Conservation (phyloP, 2,797 vertebrate genomes). For the Euthynnus affinis region DNA sequence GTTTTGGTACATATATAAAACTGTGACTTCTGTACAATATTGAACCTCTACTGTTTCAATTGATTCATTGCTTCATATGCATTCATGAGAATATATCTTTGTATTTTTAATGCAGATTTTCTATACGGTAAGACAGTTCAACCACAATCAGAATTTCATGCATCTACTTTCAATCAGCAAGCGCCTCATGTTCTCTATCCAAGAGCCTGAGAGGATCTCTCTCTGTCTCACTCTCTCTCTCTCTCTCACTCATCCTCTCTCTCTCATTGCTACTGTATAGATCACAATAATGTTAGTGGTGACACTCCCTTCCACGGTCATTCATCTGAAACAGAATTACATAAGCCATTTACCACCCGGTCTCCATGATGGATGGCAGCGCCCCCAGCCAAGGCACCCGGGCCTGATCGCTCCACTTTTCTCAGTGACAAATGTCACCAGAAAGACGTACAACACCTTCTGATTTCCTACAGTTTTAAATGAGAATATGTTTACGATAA, state of each 20-base stretch:
- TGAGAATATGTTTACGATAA: slow-evolving; percentile 70
- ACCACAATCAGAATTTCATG: slow-evolving; percentile 17
- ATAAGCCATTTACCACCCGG: slow-evolving; percentile 86
- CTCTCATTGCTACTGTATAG: slow-evolving; percentile 73
- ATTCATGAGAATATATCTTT: too few relatives aligned
- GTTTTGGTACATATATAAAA: too few relatives aligned
- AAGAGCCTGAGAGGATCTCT: slow-evolving; percentile 27
- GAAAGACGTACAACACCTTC: slow-evolving; percentile 69
- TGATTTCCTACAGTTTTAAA: slow-evolving; percentile 73
- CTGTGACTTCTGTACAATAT: too few relatives aligned
- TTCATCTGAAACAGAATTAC: slow-evolving; percentile 86
- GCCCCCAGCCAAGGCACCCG: slow-evolving; percentile 75
- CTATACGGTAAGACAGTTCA: background rate
- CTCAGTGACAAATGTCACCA: slow-evolving; percentile 78
- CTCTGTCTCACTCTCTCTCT: slow-evolving; percentile 1
- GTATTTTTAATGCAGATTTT: background rate
- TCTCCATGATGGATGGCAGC: slow-evolving; percentile 81
- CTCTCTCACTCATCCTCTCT: slow-evolving; percentile 28
- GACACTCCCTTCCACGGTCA: slow-evolving; percentile 81
- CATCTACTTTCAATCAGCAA: slow-evolving; percentile 3
- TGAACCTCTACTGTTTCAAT: background rate
- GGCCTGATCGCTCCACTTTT: slow-evolving; percentile 74
- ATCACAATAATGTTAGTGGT: slow-evolving; percentile 83
- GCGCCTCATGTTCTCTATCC: slow-evolving; percentile 20
- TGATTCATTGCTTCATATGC: background rate